Conservation (phyloP, 2,797 vertebrate genomes). For the Morelia viridis region DNA sequence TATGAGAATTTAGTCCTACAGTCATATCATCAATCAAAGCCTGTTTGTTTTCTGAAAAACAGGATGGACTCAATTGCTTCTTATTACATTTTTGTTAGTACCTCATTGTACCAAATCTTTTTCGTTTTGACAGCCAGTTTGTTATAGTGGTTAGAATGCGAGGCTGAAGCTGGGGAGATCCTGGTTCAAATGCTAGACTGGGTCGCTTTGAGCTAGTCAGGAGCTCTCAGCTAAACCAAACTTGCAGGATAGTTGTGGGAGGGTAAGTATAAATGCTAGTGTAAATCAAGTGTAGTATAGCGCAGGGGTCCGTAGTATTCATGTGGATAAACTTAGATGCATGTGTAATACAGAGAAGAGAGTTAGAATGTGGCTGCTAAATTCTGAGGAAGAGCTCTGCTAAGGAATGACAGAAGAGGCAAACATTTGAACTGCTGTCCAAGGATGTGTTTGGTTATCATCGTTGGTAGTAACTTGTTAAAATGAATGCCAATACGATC, state of each 20-base stretch:
- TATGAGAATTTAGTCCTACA: conserved; percentile 31
- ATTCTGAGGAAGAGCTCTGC: background rate
- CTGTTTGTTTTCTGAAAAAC: background rate
- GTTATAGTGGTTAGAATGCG: background rate
- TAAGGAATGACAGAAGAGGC: background rate
- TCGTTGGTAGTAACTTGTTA: background rate
- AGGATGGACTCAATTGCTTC: background rate
- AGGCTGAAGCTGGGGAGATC: background rate
- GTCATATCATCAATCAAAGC: background rate
- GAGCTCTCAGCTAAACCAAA: background rate
- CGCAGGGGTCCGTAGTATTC: background rate
- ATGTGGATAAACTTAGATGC: background rate
- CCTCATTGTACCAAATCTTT: background rate
- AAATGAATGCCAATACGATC: background rate
- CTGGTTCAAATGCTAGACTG: background rate
- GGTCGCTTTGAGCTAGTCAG: background rate
- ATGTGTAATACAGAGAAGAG: background rate
- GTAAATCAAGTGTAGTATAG: background rate
- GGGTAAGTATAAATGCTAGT: background rate
- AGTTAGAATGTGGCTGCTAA: too few relatives aligned
- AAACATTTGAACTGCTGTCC: background rate
- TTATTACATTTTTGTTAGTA: background rate
- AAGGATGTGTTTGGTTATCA: background rate
- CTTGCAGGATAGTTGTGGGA: background rate
- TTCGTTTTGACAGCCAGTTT: background rate